phyloP scores from a whole-genome alignment of 2,888 invertebrate genomes.

The Oxyteleia sp. region DNA sequence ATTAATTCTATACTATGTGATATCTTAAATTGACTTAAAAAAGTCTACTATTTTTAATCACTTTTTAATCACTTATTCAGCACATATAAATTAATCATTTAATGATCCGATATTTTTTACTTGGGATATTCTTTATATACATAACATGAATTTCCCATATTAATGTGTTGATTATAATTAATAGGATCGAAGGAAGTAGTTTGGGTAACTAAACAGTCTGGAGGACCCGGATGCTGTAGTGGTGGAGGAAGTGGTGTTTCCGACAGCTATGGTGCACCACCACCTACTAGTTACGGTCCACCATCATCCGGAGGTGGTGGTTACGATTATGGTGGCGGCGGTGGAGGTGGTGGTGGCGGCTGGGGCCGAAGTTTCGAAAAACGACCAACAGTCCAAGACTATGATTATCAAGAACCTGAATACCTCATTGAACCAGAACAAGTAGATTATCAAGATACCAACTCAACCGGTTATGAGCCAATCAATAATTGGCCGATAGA shows the following conservation, averaged over 20 bases:
- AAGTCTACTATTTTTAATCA: too few relatives aligned
- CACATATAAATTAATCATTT: too few relatives aligned
- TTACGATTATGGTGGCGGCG: slow-evolving; percentile 86
- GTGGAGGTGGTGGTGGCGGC: slow-evolving; percentile 86
- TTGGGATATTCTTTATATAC: too few relatives aligned
- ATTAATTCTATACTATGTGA: too few relatives aligned
- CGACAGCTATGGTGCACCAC: slow-evolving; percentile 83
- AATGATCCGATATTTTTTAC: too few relatives aligned
- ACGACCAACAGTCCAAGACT: slow-evolving; percentile 80
- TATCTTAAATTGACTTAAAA: too few relatives aligned
- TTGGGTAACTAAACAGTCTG: slow-evolving; percentile 87
- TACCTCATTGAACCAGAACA: slow-evolving; percentile 16
- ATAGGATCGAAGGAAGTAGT: slow-evolving; percentile 81
- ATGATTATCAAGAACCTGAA: slow-evolving; percentile 67
- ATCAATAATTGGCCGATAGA: slow-evolving; percentile 7
- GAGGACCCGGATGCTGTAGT: slow-evolving; percentile 88
- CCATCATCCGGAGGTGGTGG: slow-evolving; percentile 83
- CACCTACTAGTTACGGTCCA: slow-evolving; percentile 80
- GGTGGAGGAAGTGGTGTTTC: slow-evolving; percentile 78
- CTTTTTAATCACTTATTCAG: too few relatives aligned
- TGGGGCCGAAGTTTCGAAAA: slow-evolving; percentile 89
- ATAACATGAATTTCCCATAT: too few relatives aligned
- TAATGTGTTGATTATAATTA: too few relatives aligned
- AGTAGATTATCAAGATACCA: background rate
- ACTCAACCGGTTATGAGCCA: slow-evolving; percentile 10